Percentiles rank a stretch among this genome's conserved stretches.
phyloP scores from a whole-genome alignment of 2,113 vertebrate genomes.

The Acinonyx jubatus region DNA sequence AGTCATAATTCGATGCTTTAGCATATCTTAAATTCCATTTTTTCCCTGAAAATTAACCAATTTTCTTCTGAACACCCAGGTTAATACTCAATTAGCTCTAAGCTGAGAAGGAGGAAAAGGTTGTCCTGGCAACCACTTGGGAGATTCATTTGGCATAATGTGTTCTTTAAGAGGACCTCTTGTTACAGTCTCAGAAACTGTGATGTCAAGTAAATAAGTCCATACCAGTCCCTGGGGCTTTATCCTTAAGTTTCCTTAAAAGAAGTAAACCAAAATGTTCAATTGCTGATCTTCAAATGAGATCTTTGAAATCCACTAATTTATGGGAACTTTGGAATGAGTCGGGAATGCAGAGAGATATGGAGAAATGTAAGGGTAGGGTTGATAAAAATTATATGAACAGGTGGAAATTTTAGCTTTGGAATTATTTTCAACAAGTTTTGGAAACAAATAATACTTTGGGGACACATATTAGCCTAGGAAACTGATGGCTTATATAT shows the following conservation, averaged over 20 bases:
- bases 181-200: background rate
- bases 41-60: background rate
- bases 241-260: background rate
- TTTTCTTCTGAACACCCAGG: slow-evolving; percentile 22
- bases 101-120: slow-evolving; percentile 9
- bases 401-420: slow-evolving; percentile 9
- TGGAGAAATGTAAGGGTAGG: background rate
- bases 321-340: background rate
- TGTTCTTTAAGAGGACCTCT: slow-evolving; percentile 29
- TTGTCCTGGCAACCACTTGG: slow-evolving; percentile 17
- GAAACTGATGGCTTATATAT: background rate
- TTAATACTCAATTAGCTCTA: slow-evolving; percentile 33
- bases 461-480: background rate
- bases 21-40: background rate
- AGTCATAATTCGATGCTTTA: background rate
- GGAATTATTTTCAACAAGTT: slow-evolving; percentile 39
- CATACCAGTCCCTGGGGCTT: background rate
- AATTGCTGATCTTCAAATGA: background rate
- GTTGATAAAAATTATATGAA: background rate
- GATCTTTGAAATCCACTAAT: background rate
- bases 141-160: background rate
- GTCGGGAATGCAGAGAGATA: background rate
- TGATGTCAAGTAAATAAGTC: background rate
- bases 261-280: background rate
- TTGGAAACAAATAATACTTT: slow-evolving; percentile 2